Evolutionary conservation across 2,888 invertebrate genomes (phyloP), one percentile per base, ranked within the genome.

Genomic region (Pyrocoelia pectoralis): DNA sequence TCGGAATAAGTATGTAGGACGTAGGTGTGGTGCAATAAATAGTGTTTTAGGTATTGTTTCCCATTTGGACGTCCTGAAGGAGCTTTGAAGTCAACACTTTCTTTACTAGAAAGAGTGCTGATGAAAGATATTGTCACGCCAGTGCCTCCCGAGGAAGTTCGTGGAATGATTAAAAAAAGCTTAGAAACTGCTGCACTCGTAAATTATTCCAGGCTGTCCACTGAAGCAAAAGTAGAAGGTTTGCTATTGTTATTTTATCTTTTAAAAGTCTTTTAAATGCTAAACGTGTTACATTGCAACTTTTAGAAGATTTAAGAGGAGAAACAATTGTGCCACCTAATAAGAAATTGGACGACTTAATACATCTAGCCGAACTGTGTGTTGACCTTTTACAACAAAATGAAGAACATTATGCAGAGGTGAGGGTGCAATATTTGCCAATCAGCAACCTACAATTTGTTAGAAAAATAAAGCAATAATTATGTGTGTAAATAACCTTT

Each of bases 321-420:
- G 95, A 95, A 81, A 88, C 88, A 46, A 88, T 92, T 81, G 92
- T 93, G 57, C 89, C 93, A 18, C 92, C 95, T 5, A 89, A 90
- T 59, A 94, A 94, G 83, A 95, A 95, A 80, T 85, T 99, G 53
- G 98, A 99, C 80, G 98, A 98, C 80, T 87, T 99, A 59, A 96
- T 98, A 76, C 97, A 95, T 80, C 87, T 99, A 71, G 97, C 98
- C 10, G 98, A 99, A 81, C 87, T 98, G 48, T 99, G 99, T 83
- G 98, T 99, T 56, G 99, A 99, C 82, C 88, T 99, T 40, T 84
- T 99, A 68, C 98, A 98, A 82, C 98, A 99, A 83, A 99, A 99
- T 80, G 98, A 99, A 85, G 99, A 99, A 83, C 98, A 99, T 82
- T 99, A 99, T 83, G 97, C 98, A 70, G 98, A 99, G 95, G 98